phyloP scores from a whole-genome alignment of 2,888 invertebrate genomes.

The Cremastinae sp. region DNA sequence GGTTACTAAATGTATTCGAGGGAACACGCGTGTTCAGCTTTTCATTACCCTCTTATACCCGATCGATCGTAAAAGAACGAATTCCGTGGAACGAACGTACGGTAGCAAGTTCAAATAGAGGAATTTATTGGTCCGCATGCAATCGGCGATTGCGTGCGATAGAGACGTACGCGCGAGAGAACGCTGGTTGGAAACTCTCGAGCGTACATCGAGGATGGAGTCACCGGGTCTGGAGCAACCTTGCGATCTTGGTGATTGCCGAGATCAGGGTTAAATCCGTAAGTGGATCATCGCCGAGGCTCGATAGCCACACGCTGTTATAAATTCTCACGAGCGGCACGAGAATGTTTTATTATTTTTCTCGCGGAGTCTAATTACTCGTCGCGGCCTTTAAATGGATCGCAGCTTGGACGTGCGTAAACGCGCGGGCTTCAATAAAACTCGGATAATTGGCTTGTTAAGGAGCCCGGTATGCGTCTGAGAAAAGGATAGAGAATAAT shows the following conservation, averaged over 20 bases:
- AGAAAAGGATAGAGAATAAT: constrained; percentile 5
- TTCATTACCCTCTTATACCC: constrained; percentile 17
- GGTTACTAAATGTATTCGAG: neutral
- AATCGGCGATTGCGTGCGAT: constrained; percentile 39
- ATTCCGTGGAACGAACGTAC: constrained; percentile 41
- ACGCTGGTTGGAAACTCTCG: constrained; percentile 5
- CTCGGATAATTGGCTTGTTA: constrained; percentile 60
- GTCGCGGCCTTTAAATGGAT: constrained; percentile 53
- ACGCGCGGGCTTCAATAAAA: constrained; percentile 19
- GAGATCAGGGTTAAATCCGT: constrained; percentile 53
- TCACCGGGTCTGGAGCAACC: constrained; percentile 8
- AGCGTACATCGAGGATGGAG: constrained; percentile 19
- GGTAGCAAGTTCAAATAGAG: constrained; percentile 42
- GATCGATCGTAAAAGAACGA: constrained; percentile 49
- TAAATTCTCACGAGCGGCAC: constrained; percentile 22
- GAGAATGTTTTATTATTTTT: constrained; percentile 45
- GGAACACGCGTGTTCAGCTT: constrained; percentile 6
- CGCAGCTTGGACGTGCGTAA: constrained; percentile 36
- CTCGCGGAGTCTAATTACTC: constrained; percentile 55
- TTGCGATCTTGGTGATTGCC: constrained; percentile 53
- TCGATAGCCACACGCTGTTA: constrained; percentile 27
- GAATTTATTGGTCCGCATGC: constrained; percentile 46
- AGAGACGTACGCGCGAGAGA: constrained; percentile 22
- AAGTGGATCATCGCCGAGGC: constrained; percentile 55
- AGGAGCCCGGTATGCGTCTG: constrained; percentile 21